Evolutionary conservation across 2,797 vertebrate genomes (phyloP).

Genomic region (Buphagus erythrorhynchus): DNA sequence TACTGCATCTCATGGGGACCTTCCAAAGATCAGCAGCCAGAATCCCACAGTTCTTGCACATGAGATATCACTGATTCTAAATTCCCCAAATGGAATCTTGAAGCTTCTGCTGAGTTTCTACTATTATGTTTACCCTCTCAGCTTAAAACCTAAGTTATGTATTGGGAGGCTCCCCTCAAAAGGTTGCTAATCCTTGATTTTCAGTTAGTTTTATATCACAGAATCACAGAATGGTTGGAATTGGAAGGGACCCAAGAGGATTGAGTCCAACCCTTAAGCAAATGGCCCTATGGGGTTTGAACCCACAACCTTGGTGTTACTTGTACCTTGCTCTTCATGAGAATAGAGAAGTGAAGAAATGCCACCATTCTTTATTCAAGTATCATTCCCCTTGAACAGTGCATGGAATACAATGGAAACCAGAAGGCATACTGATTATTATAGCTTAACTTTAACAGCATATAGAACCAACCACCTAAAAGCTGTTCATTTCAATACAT

Average conservation of each 20-base stretch:
- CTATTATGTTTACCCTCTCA: background rate
- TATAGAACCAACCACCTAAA: background rate
- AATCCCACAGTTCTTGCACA: background rate
- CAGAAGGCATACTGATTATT: background rate
- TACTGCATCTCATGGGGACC: background rate
- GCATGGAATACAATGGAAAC: background rate
- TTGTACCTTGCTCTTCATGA: background rate
- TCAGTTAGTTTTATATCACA: background rate
- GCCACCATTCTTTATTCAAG: background rate
- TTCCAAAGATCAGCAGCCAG: background rate
- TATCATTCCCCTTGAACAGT: background rate
- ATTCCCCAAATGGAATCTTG: background rate
- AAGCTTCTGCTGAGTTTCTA: background rate
- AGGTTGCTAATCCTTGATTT: background rate
- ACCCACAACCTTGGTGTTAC: background rate
- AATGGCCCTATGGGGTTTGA: background rate
- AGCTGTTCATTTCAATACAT: background rate
- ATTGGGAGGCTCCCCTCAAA: background rate
- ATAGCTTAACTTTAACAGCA: background rate
- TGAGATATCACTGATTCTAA: background rate
- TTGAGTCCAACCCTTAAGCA: accelerated
- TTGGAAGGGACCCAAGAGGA: background rate
- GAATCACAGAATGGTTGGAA: background rate
- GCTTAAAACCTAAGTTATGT: background rate
- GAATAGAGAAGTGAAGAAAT: background rate